Base-by-base conservation (phyloP, 2,797 vertebrate genomes). In the Halcyon leucocephala region DNA sequence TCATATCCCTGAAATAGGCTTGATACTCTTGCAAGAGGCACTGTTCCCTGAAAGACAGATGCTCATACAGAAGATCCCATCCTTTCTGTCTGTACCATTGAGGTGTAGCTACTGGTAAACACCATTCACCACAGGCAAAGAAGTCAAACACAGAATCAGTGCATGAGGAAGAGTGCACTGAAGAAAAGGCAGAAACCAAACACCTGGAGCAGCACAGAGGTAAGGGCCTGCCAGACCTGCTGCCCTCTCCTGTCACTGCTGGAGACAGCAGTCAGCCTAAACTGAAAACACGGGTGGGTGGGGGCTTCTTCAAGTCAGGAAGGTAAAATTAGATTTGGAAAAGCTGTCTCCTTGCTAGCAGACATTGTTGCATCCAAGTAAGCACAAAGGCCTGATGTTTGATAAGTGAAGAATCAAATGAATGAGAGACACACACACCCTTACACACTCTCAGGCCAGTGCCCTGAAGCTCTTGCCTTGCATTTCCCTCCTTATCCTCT, bases 91-190 rank as follows among this genome's bases (percentile, higher is more conserved):
- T 17, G 9, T 29, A 66, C 24, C 6, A 4, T 5, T 3, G 3
- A 1, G 2, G 26, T 7, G 25, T 31, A 35, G 58, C 42, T 86
- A 41, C 33, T 39, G 13, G 37, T 33, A 64, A 79, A 57, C 72
- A 74, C 28, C 28, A 54, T 33, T 42, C n/a, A 58, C 20, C 19
- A 62, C 21, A 26, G 46, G 35, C 28, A 84, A 42, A 0, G 0
- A 21, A 58, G 35, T 17, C 20, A 46, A 11, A 41, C 24, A 26
- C 16, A 78, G 65, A 48, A 51, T 20, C 57, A 37, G 33, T 67
- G 29, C 46, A 28, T 0, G 1, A 85, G 33, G 44, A 89, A 77
- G 7, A 67, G 3, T 1, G 3, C 2, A 0, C 9, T 4, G 25
- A 66, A 25, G 26, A 86, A 64, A 78, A 78, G 16, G 55, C 29